Base-by-base conservation (phyloP, 2,888 invertebrate species). In the Xestia ashworthii region DNA sequence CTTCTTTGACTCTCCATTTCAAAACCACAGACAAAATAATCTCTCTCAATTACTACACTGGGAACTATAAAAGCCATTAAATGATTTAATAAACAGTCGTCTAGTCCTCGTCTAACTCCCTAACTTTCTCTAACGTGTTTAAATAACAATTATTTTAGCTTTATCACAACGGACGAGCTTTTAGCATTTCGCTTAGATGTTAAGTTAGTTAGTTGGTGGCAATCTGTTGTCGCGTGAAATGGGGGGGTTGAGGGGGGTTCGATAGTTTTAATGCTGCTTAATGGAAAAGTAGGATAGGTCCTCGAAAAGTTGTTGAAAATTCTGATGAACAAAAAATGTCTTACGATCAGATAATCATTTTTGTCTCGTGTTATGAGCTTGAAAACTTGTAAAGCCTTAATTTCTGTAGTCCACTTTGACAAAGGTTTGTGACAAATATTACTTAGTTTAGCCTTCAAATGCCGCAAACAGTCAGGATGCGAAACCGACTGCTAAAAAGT, bases 81-180 rank as follows among this genome's bases (percentile, higher is more conserved):
- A 70, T 81, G 70, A 86, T 84, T 87, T 77, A 70, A 70, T 82
- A 83, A 80, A 81, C 74, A 78, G 78, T 75, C 58, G 66, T 70
- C 69, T 72, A 48, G 72, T 48, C 38, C 41, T 48, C 68, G 48
- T 74, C 84, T 69, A 78, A 67, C 66, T 71, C 73, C 67, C 65
- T 38, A 84, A 86, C 83, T 80, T 78, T 79, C 73, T 80, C 80
- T 82, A 88, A 85, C 73, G 38, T 73, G 85, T 82, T 84, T 87
- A 86, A 82, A 87, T 86, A 89, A 87, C 86, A 89, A 88, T 89
- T 88, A 89, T 85, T 88, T 86, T 87, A 81, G 82, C 84, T 83
- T 82, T 74, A 85, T 81, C 76, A 82, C 83, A 76, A 74, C 76
- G 73, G 72, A 71, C 81, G 76, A 80, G 85, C 90, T 90, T 90